Conservation (phyloP, 1,140 invertebrate species). For the Oedothorax gibbosus region DNA sequence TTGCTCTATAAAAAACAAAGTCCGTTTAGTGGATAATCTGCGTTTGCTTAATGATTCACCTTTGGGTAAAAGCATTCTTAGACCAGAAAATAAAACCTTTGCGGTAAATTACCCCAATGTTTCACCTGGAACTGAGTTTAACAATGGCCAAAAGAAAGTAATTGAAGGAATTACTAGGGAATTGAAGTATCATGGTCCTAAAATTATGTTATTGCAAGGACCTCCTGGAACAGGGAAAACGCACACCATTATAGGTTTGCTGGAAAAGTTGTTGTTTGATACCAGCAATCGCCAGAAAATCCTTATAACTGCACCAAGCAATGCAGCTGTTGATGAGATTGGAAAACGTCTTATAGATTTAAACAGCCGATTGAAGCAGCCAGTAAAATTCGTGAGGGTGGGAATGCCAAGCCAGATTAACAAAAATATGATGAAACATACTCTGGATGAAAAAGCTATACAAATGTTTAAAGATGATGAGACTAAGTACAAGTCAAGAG, state of each 20-base stretch:
- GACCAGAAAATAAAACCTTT: constrained; percentile 2
- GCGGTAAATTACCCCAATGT: neutral
- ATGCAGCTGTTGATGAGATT: constrained; percentile 84
- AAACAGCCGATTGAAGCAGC: constrained; percentile 65
- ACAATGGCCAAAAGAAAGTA: constrained; percentile 72
- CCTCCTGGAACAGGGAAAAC: constrained; percentile 80
- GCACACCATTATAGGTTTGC: constrained; percentile 76
- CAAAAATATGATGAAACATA: constrained; percentile 70
- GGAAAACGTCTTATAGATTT: constrained; percentile 71
- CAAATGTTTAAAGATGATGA: constrained; percentile 39
- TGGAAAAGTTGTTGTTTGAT: constrained; percentile 72
- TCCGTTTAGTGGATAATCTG: constrained; percentile 7
- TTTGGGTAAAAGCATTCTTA: constrained; percentile 12
- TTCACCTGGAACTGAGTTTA: constrained; percentile 62
- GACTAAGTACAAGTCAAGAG: constrained; percentile 7
- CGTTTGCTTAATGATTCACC: neutral
- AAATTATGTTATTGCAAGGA: constrained; percentile 77
- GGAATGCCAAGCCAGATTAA: constrained; percentile 73
- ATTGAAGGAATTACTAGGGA: constrained; percentile 70
- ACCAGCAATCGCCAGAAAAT: constrained; percentile 65
- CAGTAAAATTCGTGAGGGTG: constrained; percentile 75
- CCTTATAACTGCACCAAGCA: constrained; percentile 86
- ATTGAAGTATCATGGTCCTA: constrained; percentile 66
- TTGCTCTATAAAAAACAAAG: constrained; percentile 9
- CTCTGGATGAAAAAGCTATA: constrained; percentile 71